Conservation (phyloP, 2,113 vertebrate genomes). For the Thunnus maccoyii region DNA sequence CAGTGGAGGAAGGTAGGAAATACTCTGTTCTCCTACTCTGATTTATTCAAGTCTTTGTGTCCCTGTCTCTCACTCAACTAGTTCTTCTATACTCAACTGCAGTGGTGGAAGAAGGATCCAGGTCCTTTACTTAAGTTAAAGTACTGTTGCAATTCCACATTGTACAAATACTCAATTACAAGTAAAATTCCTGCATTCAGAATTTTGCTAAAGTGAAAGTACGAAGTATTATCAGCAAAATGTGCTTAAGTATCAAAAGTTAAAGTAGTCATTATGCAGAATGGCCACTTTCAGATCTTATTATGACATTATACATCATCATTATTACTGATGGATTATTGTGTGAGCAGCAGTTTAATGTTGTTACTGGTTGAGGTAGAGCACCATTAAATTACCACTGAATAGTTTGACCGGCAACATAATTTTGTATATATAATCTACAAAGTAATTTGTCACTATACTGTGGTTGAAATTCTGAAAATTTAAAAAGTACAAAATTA, state of each 20-base stretch:
- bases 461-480: neutral
- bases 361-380: neutral
- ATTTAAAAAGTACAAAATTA: neutral
- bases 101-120: neutral
- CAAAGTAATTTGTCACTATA: neutral
- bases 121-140: neutral
- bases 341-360: neutral
- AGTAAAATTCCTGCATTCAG: neutral
- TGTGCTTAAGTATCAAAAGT: no score
- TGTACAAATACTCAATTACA: neutral
- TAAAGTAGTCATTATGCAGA: neutral
- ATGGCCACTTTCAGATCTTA: neutral
- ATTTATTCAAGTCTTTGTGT: neutral
- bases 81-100: neutral
- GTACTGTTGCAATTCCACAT: neutral
- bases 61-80: neutral
- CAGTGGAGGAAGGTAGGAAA: constrained; percentile 94
- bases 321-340: neutral
- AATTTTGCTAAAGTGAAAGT: neutral
- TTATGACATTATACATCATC: neutral
- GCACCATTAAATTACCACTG: no score
- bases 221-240: neutral
- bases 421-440: neutral
- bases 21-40: no score
- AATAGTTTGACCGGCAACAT: neutral